Percentiles rank a stretch among this genome's conserved stretches.
These are phyloP conservation scores for Campylomormyrus tamandua DNA, from an alignment of 2,113 vertebrate species.

Conservation along the genomic window DNA sequence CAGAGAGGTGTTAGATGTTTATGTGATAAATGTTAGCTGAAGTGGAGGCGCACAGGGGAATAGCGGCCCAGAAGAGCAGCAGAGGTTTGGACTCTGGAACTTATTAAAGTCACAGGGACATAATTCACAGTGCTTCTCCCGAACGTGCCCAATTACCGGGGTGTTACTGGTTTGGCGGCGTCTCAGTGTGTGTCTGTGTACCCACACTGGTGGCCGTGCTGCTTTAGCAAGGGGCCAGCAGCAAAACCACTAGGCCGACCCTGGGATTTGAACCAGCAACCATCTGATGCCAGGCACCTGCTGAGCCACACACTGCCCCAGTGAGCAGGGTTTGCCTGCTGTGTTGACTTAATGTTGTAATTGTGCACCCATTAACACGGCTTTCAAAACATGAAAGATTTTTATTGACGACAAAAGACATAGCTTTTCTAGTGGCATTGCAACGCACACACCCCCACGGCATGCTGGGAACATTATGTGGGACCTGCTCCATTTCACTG, in stretches of 20 bases:
- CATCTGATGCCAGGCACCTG: not conserved
- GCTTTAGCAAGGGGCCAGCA: not conserved
- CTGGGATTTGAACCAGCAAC: not conserved
- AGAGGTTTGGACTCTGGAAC: slow-evolving; percentile 60
- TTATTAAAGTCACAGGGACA: slow-evolving; percentile 65
- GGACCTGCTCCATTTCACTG: slow-evolving; percentile 7
- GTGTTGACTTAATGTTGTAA: not conserved
- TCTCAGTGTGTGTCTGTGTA: slow-evolving; percentile 35
- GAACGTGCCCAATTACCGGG: slow-evolving; percentile 64
- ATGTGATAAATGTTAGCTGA: slow-evolving; percentile 72
- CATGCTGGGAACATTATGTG: not conserved
- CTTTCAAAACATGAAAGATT: not conserved
- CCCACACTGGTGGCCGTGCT: not conserved
- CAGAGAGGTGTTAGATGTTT: slow-evolving; percentile 62
- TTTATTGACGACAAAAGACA: not conserved
- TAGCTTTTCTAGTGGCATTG: no score
- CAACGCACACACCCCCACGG: no score
- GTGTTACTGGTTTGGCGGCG: slow-evolving; percentile 43
- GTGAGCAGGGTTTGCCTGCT: not conserved
- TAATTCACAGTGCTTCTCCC: slow-evolving; percentile 58
- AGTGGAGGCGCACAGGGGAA: slow-evolving; percentile 63
- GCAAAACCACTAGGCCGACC: not conserved
- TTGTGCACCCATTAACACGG: not conserved
- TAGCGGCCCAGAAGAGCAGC: slow-evolving; percentile 37
- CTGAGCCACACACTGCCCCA: not conserved